Base-by-base conservation (phyloP, 2,888 invertebrate species). In the Cheiracanthium punctorium region DNA sequence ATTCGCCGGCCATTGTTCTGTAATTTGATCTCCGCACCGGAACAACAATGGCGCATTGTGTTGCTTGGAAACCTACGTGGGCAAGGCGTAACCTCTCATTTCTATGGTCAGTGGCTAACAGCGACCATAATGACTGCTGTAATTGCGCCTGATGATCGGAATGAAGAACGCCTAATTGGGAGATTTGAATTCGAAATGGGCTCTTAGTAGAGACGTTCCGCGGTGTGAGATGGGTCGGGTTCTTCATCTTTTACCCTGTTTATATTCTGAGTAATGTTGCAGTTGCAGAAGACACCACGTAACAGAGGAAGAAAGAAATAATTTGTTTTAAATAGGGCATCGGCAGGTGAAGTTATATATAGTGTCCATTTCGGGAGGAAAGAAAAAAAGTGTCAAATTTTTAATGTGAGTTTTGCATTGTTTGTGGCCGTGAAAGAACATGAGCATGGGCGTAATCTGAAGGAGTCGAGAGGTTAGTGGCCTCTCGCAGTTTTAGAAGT, bases 1-100 rank as follows among this genome's bases (percentile, higher is more conserved):
- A 85, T 82, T 64, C 28, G 28, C 67, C 12, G 64, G 72, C 79
- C 77, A 79, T 85, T 85, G 84, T 85, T 79, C 74, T 12, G 24
- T 73, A 41, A 85, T 85, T 85, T 30, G 79, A 80, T 79, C 79
- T 79, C 69, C 73, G 67, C n/a, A n/a, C 73, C 41, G 69, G 7
- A 24, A 33, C 58, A 37, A 85, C 84, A 85, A 85, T 85, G 74
- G 84, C 10, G 73, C 43, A 79, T 85, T 85, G 84, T 85, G 32
- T n/a, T n/a, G n/a, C n/a, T 71, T 30, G 24, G 58, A 58, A 37
- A 58, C 58, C 24, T 58, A 58, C 58, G 58, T 58, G 58, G 58
- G 58, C 58, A 58, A 58, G 58, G 58, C 58, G 58, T 58, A 58
- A 58, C 58, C 58, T 24, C 58, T 58, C 58, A 58, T 58, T 58